Evolutionary conservation across 2,797 vertebrate species (phyloP).

Genomic region (Dermochelys coriacea): DNA sequence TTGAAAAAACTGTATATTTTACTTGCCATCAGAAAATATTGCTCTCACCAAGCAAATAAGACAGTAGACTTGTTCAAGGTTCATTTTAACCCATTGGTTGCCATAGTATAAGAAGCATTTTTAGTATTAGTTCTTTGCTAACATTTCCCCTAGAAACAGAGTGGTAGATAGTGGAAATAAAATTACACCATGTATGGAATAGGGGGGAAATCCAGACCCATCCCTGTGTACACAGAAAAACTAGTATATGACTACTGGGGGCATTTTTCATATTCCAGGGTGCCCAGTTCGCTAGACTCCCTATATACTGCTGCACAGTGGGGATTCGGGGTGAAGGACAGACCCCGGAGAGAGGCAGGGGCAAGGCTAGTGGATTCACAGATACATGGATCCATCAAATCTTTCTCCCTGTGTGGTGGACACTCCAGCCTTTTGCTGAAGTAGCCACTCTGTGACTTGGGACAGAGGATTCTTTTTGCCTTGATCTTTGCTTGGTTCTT

Average conservation of each 20-base stretch:
- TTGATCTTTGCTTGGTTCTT: fast-evolving
- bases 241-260: fast-evolving
- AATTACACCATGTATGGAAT: neutral
- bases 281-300: fast-evolving
- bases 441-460: neutral
- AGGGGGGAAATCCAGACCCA: neutral
- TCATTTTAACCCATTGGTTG: constrained; percentile 55
- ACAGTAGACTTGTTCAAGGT: constrained; percentile 51
- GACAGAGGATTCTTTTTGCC: neutral
- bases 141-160: neutral
- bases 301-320: neutral
- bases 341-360: fast-evolving
- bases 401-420: neutral
- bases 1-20: constrained; percentile 13
- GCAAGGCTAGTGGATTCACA: neutral
- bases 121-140: constrained; percentile 34
- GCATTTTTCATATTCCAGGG: fast-evolving
- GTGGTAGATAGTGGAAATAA: neutral
- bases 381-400: fast-evolving
- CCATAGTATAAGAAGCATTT: constrained; percentile 53
- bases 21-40: constrained; percentile 63
- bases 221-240: fast-evolving
- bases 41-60: constrained; percentile 9
- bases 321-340: neutral
- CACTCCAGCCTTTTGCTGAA: neutral